Evolutionary conservation across 2,888 invertebrate species (phyloP).

Genomic region (Agrotis puta): DNA sequence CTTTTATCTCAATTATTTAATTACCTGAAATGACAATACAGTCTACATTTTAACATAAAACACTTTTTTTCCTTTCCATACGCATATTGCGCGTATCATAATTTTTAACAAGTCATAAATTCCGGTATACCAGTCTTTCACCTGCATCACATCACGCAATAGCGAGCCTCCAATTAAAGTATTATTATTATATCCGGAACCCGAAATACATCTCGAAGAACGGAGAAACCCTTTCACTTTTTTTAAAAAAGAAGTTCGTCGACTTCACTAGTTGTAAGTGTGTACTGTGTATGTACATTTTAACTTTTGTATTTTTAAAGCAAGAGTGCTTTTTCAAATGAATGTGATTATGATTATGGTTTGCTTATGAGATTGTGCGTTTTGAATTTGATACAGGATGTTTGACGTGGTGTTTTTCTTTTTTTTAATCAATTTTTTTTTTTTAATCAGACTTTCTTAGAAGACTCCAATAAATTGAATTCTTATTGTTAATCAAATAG

Average conservation of each 20-base stretch:
- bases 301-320: conserved; percentile 37
- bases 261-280: conserved; percentile 6
- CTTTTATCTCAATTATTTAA: no score
- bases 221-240: conserved; percentile 56
- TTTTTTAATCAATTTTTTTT: neutral
- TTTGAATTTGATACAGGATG: conserved; percentile 27
- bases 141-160: conserved; percentile 28
- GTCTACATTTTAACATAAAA: neutral
- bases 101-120: neutral
- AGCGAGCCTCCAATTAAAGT: conserved; percentile 35
- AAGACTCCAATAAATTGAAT: no score
- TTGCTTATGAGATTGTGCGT: conserved; percentile 11
- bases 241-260: conserved; percentile 35
- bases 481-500: no score
- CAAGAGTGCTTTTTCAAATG: conserved; percentile 35
- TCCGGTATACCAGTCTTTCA: conserved; percentile 16
- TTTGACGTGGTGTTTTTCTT: neutral
- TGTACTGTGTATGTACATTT: conserved; percentile 23
- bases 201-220: conserved; percentile 19
- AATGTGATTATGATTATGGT: conserved; percentile 26
- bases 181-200: conserved; percentile 20
- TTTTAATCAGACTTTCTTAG: neutral
- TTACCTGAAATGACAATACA: neutral
- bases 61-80: neutral
- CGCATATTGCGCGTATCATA: conserved; percentile 16